phyloP scores from a whole-genome alignment of 2,797 vertebrate genomes.

The Okamejei kenojei region DNA sequence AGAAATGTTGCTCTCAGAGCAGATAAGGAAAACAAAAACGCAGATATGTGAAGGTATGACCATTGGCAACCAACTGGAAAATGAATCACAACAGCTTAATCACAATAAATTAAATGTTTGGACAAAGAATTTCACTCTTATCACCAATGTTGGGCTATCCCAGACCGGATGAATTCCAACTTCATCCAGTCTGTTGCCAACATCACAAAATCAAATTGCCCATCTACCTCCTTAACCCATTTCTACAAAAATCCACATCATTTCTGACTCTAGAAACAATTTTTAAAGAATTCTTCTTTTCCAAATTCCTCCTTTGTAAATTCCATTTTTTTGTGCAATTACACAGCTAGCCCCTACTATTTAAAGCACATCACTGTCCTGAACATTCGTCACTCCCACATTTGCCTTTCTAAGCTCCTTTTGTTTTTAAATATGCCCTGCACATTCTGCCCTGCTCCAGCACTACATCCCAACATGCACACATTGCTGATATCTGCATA shows the following conservation, averaged over 20 bases:
- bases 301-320: neutral
- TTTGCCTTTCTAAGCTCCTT: neutral
- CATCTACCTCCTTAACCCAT: neutral
- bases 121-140: neutral
- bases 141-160: neutral
- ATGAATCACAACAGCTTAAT: neutral
- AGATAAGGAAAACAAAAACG: neutral
- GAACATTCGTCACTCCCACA: neutral
- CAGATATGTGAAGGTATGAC: neutral
- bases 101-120: too few relatives aligned
- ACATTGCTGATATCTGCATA: neutral
- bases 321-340: neutral
- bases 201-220: neutral
- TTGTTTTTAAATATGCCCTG: neutral
- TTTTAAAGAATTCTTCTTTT: neutral
- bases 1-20: neutral
- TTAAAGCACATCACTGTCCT: neutral
- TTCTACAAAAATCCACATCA: neutral
- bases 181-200: neutral
- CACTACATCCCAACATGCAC: neutral
- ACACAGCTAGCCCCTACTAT: neutral
- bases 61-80: neutral
- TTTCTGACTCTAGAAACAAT: neutral
- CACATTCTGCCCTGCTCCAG: neutral
- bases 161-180: neutral